Evolutionary conservation across 2,888 invertebrate species (phyloP).

Genomic region (Helleia helle): DNA sequence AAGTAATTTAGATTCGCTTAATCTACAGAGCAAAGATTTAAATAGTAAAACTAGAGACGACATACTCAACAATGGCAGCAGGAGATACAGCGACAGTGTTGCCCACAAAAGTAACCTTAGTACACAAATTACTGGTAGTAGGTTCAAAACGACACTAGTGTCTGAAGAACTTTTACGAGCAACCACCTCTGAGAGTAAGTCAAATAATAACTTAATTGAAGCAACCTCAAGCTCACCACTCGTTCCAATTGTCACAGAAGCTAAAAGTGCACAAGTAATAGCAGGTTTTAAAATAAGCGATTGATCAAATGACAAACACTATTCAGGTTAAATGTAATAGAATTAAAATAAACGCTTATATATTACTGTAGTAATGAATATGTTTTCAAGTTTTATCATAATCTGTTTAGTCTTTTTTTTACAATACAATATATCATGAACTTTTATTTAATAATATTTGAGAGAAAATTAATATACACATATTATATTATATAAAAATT

Average conservation of each 20-base stretch:
- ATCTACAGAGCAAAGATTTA: slow-evolving; percentile 37
- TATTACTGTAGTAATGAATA: too few relatives aligned
- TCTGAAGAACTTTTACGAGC: slow-evolving; percentile 41
- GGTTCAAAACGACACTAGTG: slow-evolving; percentile 59
- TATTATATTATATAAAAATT: too few relatives aligned
- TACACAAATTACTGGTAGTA: slow-evolving; percentile 38
- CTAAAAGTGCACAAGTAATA: slow-evolving; percentile 42
- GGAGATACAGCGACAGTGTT: slow-evolving; percentile 55
- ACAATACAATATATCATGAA: too few relatives aligned
- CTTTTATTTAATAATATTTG: too few relatives aligned
- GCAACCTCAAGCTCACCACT: slow-evolving; percentile 20
- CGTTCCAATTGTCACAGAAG: slow-evolving; percentile 46
- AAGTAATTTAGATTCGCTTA: slow-evolving; percentile 40
- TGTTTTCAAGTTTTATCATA: too few relatives aligned
- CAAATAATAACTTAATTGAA: slow-evolving; percentile 30
- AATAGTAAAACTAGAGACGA: slow-evolving; percentile 35
- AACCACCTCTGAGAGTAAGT: slow-evolving; percentile 34
- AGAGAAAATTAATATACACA: too few relatives aligned
- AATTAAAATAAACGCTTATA: too few relatives aligned
- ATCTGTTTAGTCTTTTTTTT: too few relatives aligned
- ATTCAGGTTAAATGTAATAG: too few relatives aligned
- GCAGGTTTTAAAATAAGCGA: slow-evolving; percentile 51
- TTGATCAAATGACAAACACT: too few relatives aligned
- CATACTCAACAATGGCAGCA: slow-evolving; percentile 48
- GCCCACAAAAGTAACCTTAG: slow-evolving; percentile 42